Base-by-base conservation (phyloP, 2,797 vertebrate genomes). In the Clarias fuscus region DNA sequence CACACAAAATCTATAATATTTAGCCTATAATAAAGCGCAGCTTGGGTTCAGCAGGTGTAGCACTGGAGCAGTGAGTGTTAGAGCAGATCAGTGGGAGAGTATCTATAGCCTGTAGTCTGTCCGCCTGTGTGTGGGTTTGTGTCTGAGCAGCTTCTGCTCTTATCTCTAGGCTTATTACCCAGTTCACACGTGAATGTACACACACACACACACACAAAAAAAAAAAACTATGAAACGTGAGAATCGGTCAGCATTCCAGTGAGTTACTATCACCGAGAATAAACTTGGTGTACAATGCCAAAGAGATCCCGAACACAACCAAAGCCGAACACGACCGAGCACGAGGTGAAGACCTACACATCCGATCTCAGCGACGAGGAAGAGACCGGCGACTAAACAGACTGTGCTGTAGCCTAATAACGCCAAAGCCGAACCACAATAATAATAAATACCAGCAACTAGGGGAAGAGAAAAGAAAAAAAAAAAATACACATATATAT, bases 301-400 rank as follows among this genome's bases (percentile, higher is more conserved):
- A 94, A 91, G 89, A 93, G 88, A 77, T 37, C 75, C 90, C 91
- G 87, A 88, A 91, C 91, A 89, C 92, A 87, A 91, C 92, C 92
- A 88, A 89, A 89, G 86, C 90, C 92, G 93, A 90, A 88, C 86
- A 86, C 90, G 90, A 89, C 76, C 91, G 89, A 91, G 91, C 92
- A 89, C 62, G 75, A 80, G 62, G 75, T 72, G 75, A 87, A 62
- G 33, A 37, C 33, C 65, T 15, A 37, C 76, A 79, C 68, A 48
- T 84, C 71, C 43, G 37, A 61, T n/a, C 68, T 33, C 84, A 40
- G 75, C 87, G 70, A 62, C 62, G 40, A 62, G 30, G 17, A 78
- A 27, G 27, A 77, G 72, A 58, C 43, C 24, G 30, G 67, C 53
- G 53, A 65, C 43, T 37, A 88, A 72, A 18, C 33, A 61, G 15